These are phyloP conservation scores for Hydrophis major DNA, from an alignment of 2,797 vertebrate genomes.

Conservation along the genomic window DNA sequence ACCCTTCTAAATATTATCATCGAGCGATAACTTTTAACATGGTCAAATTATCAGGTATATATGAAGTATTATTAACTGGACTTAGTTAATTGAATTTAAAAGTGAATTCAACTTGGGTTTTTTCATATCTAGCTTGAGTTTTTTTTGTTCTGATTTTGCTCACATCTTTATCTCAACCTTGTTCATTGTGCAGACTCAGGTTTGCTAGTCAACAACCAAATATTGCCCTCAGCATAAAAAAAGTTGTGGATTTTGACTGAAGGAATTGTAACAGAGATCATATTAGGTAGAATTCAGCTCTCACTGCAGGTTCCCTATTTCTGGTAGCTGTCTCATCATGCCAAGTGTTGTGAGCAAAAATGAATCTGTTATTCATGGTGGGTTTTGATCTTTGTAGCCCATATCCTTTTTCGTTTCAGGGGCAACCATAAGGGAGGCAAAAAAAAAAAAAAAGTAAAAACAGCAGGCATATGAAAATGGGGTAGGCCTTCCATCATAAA, in stretches of 20 bases:
- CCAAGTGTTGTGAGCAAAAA: background rate
- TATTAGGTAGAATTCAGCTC: background rate
- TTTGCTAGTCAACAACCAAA: background rate
- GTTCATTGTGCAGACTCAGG: background rate
- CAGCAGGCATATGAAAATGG: background rate
- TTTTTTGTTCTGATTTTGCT: background rate
- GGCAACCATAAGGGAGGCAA: background rate
- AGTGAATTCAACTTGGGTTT: background rate
- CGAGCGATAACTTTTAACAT: background rate
- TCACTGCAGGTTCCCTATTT: background rate
- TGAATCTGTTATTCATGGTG: background rate
- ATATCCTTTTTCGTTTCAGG: background rate
- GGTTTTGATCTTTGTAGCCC: background rate
- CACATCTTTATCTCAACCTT: background rate
- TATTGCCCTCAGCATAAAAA: background rate
- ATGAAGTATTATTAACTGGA: background rate
- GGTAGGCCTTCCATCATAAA: background rate
- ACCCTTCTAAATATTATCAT: background rate
- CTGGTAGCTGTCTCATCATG: background rate
- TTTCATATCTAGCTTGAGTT: background rate
- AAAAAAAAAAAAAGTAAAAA: background rate
- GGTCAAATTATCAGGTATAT: background rate
- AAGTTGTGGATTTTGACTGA: too few relatives aligned
- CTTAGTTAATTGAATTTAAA: background rate
- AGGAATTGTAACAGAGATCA: background rate